Conservation (phyloP, 2,113 vertebrate species). For the Chascanopsetta lugubris region DNA sequence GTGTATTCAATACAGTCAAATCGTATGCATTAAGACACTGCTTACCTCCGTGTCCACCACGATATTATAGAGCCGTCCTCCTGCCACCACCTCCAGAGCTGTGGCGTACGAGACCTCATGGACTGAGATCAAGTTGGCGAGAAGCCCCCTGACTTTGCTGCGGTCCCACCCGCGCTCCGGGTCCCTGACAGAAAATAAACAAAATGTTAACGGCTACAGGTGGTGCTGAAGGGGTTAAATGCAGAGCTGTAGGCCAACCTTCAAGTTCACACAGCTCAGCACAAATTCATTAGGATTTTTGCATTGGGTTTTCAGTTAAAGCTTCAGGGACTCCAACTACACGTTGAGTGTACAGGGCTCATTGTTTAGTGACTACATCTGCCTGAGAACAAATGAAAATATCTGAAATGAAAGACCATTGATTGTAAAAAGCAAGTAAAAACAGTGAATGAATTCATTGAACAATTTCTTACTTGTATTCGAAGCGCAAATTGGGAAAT, state of each 20-base stretch:
- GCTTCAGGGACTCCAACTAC: too few species aligned
- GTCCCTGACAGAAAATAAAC: constrained; percentile 76
- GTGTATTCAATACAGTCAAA: too few species aligned
- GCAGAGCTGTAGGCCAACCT: too few species aligned
- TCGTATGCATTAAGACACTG: background rate
- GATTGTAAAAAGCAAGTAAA: background rate
- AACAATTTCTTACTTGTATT: constrained; percentile 87
- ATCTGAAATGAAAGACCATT: too few species aligned
- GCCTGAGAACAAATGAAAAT: too few species aligned
- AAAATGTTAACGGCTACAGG: too few species aligned
- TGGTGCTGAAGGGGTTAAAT: too few species aligned
- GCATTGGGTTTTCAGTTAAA: too few species aligned
- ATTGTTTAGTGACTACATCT: too few species aligned
- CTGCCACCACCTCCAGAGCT: constrained; percentile 90
- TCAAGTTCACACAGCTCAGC: too few species aligned
- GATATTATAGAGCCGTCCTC: constrained; percentile 92
- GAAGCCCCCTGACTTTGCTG: constrained; percentile 87
- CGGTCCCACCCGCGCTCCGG: constrained; percentile 90
- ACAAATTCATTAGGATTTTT: too few species aligned
- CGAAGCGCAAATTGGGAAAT: constrained; percentile 90
- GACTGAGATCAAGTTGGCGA: constrained; percentile 88
- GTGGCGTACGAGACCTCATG: constrained; percentile 86
- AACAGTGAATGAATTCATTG: background rate
- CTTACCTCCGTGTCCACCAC: constrained; percentile 94
- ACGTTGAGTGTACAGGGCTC: too few species aligned